Evolutionary conservation across 2,888 invertebrate species (phyloP).

Genomic region (Melanchra persicariae): DNA sequence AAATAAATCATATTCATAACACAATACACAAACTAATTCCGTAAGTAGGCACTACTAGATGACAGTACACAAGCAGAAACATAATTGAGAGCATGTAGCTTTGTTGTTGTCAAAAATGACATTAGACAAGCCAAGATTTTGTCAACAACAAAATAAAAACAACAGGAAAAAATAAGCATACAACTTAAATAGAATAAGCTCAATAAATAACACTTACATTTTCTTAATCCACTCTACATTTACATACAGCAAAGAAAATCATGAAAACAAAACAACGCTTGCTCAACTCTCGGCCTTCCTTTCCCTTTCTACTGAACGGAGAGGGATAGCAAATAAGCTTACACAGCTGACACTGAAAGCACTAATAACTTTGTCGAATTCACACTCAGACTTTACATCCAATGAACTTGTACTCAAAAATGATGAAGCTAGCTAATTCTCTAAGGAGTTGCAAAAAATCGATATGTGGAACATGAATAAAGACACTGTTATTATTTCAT

Average conservation of each 20-base stretch:
- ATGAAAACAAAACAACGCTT: constrained; percentile 86
- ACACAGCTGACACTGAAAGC: constrained; percentile 88
- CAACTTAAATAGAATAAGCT: constrained; percentile 48
- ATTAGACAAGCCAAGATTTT: constrained; percentile 3
- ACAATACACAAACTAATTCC: constrained; percentile 57
- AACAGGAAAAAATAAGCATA: constrained; percentile 28
- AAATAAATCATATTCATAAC: constrained; percentile 81
- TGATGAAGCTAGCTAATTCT: constrained; percentile 72
- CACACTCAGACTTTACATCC: constrained; percentile 77
- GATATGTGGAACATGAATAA: constrained; percentile 67
- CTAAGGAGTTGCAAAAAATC: constrained; percentile 71
- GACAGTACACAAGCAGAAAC: constrained; percentile 17
- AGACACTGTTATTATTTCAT: constrained; percentile 69
- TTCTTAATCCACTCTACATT: constrained; percentile 81
- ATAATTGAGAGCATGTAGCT: constrained; percentile 16
- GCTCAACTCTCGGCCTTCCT: constrained; percentile 81
- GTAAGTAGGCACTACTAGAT: constrained; percentile 29
- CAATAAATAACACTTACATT: constrained; percentile 80
- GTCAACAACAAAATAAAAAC: constrained; percentile 15
- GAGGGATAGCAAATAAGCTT: constrained; percentile 81
- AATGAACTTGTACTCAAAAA: constrained; percentile 72
- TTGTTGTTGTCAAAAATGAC: constrained; percentile 35
- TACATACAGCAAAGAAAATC: constrained; percentile 81
- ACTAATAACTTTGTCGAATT: constrained; percentile 87
- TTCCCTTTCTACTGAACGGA: constrained; percentile 84